Base-by-base conservation (phyloP, 2,113 vertebrate species). In the Aspidoscelis tigris region DNA sequence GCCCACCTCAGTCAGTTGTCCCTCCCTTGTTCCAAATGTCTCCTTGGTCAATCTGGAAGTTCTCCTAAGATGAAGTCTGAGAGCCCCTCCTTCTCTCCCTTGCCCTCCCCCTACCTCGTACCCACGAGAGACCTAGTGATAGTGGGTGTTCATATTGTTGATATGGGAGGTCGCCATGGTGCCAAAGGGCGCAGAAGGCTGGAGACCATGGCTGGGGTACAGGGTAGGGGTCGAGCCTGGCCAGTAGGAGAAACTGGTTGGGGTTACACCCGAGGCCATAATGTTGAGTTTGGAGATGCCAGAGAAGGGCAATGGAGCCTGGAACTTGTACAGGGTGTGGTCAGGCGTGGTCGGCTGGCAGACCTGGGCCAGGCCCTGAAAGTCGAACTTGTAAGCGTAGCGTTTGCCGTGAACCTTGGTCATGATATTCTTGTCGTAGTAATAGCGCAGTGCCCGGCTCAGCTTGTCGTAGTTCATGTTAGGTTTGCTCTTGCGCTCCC, bases 391-490 rank as follows among this genome's bases (percentile, higher is more conserved):
- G 94, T 99, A 99, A 72, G 98, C 99, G 1, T 99, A 99, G 75
- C 99, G 97, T 92, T 99, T 99, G 87, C 99, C 99, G 0, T 99
- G 98, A 44, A 99, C 98, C 92, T 99, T 99, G 91, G 97, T 99
- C 98, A 99, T 99, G 96, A 99, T 99, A 96, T 99, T 99, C 82
- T 99, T 99, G 96, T 99, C 99, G 1, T 99, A 99, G 95, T 99
- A 99, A 95, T 99, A 99, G 87, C 99, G 98, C 89, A 99, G 96
- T 0, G 98, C 99, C 3, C 99, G 96, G 95, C 99, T 99, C 91
- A 99, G 97, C 93, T 99, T 99, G 95, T 99, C 99, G 2, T 99
- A 99, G 95, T 99, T 99, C 99, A 99, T 99, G 96, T 99, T 99
- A 93, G 98, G 99, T 83, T 99, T 99, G 96, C 98, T 99, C 90